Evolutionary conservation across 1,140 invertebrate genomes (phyloP).

Genomic region (Macrosteles quadrilineatus): DNA sequence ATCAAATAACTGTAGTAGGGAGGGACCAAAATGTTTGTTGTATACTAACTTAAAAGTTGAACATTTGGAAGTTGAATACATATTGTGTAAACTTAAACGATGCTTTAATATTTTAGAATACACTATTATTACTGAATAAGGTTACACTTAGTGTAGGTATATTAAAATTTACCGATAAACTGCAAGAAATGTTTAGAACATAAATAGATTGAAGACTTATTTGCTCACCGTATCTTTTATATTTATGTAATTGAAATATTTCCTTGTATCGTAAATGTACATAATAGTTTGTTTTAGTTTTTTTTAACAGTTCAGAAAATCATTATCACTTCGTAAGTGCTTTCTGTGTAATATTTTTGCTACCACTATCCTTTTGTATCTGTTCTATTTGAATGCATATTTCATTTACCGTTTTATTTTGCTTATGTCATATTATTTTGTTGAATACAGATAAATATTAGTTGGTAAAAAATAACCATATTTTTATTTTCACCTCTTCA

Average conservation of each 20-base stretch:
- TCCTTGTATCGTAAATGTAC: neutral
- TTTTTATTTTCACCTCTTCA: conserved; percentile 8
- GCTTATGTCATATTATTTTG: neutral
- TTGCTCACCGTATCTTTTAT: neutral
- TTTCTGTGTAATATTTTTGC: neutral
- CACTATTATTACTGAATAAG: too few species aligned
- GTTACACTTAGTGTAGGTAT: too few species aligned
- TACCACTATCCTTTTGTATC: neutral
- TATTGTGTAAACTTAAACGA: too few species aligned
- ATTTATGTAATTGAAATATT: neutral
- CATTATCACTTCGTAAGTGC: conserved; percentile 1
- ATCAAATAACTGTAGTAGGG: too few species aligned
- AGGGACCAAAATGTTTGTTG: too few species aligned
- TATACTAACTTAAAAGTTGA: too few species aligned
- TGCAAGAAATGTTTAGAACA: too few species aligned
- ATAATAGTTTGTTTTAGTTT: neutral
- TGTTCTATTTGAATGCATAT: conserved; percentile 7
- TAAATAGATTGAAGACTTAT: neutral
- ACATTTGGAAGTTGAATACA: too few species aligned
- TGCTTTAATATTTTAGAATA: too few species aligned
- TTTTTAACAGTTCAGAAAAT: neutral
- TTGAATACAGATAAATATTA: conserved; percentile 10
- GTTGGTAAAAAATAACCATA: neutral
- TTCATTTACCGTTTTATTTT: neutral
- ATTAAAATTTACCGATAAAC: too few species aligned